phyloP scores from a whole-genome alignment of 1,140 invertebrate species.

The Lepidurus couesii region DNA sequence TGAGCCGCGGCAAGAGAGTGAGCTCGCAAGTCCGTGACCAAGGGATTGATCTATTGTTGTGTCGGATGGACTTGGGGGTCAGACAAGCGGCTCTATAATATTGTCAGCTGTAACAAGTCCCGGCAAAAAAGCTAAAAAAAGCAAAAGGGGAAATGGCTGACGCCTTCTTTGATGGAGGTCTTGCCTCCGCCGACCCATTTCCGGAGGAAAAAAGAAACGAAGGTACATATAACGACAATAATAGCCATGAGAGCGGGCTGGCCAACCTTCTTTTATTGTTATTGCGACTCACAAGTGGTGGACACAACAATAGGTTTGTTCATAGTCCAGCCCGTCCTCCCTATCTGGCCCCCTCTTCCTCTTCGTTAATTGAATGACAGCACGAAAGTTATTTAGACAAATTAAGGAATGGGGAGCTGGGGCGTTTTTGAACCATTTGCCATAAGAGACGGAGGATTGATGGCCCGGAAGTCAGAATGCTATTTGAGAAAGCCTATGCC shows the following conservation, averaged over 20 bases:
- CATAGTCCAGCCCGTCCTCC: background rate
- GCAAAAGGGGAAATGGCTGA: background rate
- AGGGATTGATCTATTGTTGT: background rate
- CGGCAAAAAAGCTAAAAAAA: background rate
- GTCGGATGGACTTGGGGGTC: background rate
- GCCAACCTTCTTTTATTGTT: background rate
- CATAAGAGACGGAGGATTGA: background rate
- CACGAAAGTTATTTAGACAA: background rate
- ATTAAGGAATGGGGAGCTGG: background rate
- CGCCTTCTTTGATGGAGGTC: background rate
- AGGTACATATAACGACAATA: background rate
- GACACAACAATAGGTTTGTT: background rate
- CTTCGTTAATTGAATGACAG: background rate
- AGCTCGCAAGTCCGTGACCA: background rate
- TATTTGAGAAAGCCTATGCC: background rate
- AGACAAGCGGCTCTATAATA: background rate
- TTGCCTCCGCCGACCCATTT: background rate
- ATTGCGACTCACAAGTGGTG: background rate
- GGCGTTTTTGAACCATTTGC: background rate
- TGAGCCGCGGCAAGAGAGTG: background rate
- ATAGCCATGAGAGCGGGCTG: background rate
- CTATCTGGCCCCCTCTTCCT: background rate
- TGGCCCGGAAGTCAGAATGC: background rate
- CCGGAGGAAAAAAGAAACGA: slow-evolving; percentile 1
- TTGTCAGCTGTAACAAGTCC: slow-evolving; percentile 13